Percentiles rank a stretch among this genome's conserved stretches.
Evolutionary conservation across 1,140 invertebrate genomes (phyloP).

Genomic region (Mactra quadrangularis): DNA sequence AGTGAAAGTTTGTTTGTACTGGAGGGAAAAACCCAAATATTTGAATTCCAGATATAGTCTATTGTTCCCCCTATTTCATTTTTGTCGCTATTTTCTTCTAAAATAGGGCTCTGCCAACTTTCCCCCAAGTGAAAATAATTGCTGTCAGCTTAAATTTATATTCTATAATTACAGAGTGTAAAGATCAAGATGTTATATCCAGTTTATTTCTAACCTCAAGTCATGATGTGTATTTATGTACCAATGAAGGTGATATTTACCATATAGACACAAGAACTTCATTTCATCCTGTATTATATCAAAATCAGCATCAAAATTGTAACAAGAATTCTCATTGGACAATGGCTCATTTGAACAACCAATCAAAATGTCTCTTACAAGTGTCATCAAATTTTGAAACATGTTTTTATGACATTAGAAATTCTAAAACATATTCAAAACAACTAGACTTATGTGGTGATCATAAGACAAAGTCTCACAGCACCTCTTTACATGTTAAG

Average conservation of each 20-base stretch:
- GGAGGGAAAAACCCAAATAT: too few relatives aligned
- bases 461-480: too few relatives aligned
- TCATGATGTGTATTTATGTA: background rate
- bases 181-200: background rate
- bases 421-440: background rate
- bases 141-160: too few relatives aligned
- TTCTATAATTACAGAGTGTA: conserved; percentile 8
- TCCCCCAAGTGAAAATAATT: too few relatives aligned
- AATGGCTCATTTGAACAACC: conserved; percentile 19
- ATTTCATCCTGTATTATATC: background rate
- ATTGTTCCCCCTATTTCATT: too few relatives aligned
- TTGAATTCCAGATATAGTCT: too few relatives aligned
- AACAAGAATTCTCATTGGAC: conserved; percentile 7
- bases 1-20: too few relatives aligned
- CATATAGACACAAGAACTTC: conserved; percentile 13
- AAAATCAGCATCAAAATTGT: background rate
- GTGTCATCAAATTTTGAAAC: background rate
- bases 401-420: background rate
- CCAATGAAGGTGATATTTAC: conserved; percentile 30
- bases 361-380: conserved; percentile 31
- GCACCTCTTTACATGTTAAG: too few relatives aligned
- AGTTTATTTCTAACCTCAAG: background rate
- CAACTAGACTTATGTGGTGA: too few relatives aligned
- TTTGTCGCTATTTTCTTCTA: too few relatives aligned
- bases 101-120: too few relatives aligned